phyloP scores from a whole-genome alignment of 2,113 vertebrate genomes.

The Cyanistes caeruleus region DNA sequence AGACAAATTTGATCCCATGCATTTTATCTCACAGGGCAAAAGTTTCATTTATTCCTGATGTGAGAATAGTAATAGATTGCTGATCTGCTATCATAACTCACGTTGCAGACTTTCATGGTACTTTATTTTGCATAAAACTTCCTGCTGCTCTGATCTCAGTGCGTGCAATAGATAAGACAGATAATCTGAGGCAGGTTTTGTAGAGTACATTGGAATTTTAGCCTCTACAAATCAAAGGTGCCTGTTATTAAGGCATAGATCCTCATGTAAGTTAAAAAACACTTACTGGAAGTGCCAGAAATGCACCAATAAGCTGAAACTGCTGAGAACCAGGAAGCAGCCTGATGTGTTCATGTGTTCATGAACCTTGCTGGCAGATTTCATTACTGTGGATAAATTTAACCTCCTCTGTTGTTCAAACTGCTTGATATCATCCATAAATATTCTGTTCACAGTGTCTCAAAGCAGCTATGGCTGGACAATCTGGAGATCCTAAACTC shows the following conservation, averaged over 20 bases:
- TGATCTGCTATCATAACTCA: background rate
- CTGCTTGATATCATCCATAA: background rate
- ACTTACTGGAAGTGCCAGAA: background rate
- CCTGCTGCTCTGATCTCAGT: background rate
- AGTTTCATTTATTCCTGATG: background rate
- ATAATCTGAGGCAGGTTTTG: background rate
- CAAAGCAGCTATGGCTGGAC: background rate
- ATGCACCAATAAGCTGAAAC: background rate
- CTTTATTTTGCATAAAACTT: background rate
- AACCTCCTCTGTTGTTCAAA: background rate
- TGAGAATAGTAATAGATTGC: background rate
- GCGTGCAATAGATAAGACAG: background rate
- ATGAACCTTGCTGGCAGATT: background rate
- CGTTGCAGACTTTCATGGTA: accelerated
- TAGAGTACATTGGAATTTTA: background rate
- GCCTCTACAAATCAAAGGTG: background rate
- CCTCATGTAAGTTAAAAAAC: background rate
- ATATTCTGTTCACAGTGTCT: background rate
- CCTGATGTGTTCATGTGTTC: background rate
- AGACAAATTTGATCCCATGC: accelerated
- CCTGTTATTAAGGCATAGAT: background rate
- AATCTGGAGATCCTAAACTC: background rate
- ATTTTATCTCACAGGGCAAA: background rate
- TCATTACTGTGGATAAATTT: background rate
- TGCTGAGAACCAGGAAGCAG: background rate